Evolutionary conservation across 1,140 invertebrate species (phyloP).

Genomic region (Pseudomyrmex gracilis): DNA sequence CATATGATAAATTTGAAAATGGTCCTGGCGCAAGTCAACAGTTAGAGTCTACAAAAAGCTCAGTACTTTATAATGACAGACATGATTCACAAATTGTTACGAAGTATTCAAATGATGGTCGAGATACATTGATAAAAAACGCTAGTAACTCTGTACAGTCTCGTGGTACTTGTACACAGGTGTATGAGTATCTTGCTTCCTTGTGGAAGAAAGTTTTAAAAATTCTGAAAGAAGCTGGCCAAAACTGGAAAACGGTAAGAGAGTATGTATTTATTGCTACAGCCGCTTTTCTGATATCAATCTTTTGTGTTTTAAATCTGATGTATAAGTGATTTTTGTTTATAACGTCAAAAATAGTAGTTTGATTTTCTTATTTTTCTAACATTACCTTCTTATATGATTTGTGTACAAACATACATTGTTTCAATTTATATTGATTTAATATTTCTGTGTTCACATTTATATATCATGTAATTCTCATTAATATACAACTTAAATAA

Average conservation of each 20-base stretch:
- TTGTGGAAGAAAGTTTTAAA: conserved; percentile 12
- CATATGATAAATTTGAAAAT: background rate
- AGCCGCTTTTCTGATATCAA: conserved; percentile 42
- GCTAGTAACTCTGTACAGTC: background rate
- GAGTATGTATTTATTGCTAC: conserved; percentile 46
- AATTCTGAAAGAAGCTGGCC: background rate
- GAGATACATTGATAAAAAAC: background rate
- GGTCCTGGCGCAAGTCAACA: conserved; percentile 12
- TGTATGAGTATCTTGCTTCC: conserved; percentile 12
- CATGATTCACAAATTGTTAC: background rate
- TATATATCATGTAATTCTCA: too few relatives aligned
- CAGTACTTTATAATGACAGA: background rate
- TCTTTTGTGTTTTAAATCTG: conserved; percentile 44
- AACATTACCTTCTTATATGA: background rate
- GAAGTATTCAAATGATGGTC: background rate
- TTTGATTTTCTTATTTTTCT: conserved; percentile 45
- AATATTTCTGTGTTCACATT: too few relatives aligned
- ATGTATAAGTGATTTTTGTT: conserved; percentile 46
- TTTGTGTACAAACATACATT: background rate
- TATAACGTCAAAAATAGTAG: background rate
- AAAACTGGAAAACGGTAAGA: conserved; percentile 53
- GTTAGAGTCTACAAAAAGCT: background rate
- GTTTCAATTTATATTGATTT: background rate
- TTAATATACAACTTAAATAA: too few relatives aligned
- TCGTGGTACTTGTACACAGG: background rate